Base-by-base conservation (phyloP, 2,797 vertebrate genomes). In the Phataginus tetradactyla region DNA sequence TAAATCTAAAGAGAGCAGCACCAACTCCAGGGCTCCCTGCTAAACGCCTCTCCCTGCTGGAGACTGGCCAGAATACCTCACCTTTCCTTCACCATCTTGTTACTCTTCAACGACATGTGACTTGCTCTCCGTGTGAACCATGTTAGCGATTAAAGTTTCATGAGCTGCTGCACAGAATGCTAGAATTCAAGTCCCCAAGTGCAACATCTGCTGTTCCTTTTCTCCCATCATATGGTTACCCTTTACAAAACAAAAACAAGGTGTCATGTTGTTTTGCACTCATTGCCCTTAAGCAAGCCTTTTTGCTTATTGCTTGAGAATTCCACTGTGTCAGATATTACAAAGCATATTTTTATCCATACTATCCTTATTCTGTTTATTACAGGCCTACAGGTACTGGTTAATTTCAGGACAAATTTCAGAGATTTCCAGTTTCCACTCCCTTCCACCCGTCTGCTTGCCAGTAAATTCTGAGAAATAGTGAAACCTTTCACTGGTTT, bases 221-320 rank as follows among this genome's bases (percentile, higher is more conserved):
- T 25, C 49, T 91, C 39, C 42, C 90, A 85, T 86, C 39, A 23
- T 84, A 25, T 21, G 39, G 39, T 80, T 69, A 72, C n/a, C 18
- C 81, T 84, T 86, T 90, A 63, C 59, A 68, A 97, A 95, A 92
- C 72, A 90, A 64, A 94, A 78, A 87, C 53, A 80, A 86, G 66
- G 42, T 34, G 59, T 20, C 37, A 27, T 13, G 39, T 86, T 57
- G 72, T 68, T 90, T 94, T 90, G 21, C 18, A 29, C 42, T 75
- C 15, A 90, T 88, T 86, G 15, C 80, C 72, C 49, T 63, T 86
- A 90, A 83, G 77, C 13, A 81, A 96, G 39, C 0, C 42, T 25
- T 87, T 85, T 21, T 93, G 59, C 49, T 79, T 91, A 37, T 74
- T 91, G 27, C 68, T 87, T 64, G 51, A 74, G 90, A 92, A 86